Evolutionary conservation across 2,888 invertebrate species (phyloP), one percentile per base, ranked within the genome.

Genomic region (Pollenia angustigena): DNA sequence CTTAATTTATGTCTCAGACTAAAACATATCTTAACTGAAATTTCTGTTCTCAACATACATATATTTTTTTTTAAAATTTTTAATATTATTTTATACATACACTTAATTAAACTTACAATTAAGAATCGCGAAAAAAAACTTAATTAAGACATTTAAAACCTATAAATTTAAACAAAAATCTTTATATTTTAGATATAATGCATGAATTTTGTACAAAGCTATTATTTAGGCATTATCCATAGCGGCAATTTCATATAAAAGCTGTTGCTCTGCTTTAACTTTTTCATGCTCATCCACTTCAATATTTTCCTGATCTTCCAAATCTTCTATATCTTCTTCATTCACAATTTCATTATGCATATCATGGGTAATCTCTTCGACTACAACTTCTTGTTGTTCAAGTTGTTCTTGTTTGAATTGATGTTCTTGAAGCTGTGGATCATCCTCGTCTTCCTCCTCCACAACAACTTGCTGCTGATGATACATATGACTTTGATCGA

Each of bases 211-310:
- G n/a, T 62, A 40, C 0, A 32, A 11, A 54, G 1, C 4, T 46
- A 48, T 2, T 60, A 32, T 60, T 50, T 84, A 87, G 40, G 84
- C 84, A 69, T 87, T 87, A 56, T 87, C 87, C 87, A 87, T 87
- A 23, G 87, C 87, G 1, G 84, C 87, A 50, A 87, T 87, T 74
- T 87, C 87, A 69, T 84, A 87, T 32, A 87, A 69, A 32, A 87
- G 68, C n/a, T 87, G 84, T 52, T 84, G 87, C 42, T 87, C 87
- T 2, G 87, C 87, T 68, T 87, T 87, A 42, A 79, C 84, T 23
- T 87, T 87, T 78, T 87, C 87, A 69, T 87, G 84, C 74, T 87
- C 87, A 46, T 87, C 87, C 0, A 87, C 72, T 74, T 81, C 87
- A 23, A 84, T 87, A 48, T 71, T 80, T 64, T 83, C 86, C 2